A percentile compares a stretch with the other conserved stretches of the same genome.
These are phyloP conservation scores for Chionis minor DNA, from an alignment of 2,113 vertebrate species.

Conservation along the genomic window DNA sequence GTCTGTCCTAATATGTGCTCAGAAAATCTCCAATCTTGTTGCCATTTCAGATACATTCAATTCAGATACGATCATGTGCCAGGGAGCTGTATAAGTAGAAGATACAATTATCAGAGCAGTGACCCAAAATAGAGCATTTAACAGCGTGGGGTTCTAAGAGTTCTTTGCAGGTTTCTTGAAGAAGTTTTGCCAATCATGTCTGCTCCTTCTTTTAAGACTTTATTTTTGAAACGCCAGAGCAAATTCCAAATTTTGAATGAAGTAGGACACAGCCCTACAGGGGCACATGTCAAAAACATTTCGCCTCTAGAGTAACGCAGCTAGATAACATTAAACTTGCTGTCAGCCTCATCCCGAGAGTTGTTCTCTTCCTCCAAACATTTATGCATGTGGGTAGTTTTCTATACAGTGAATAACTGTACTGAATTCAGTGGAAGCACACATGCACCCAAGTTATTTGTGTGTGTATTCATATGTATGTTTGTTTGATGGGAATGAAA, in stretches of 20 bases:
- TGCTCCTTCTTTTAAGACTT: not conserved
- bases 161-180: not conserved
- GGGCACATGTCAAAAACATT: not conserved
- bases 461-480: not conserved
- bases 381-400: not conserved
- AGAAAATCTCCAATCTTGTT: not conserved
- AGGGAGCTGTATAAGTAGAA: not conserved
- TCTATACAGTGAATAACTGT: not conserved
- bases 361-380: not conserved
- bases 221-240: not conserved
- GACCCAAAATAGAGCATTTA: not conserved
- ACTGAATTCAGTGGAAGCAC: not conserved
- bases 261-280: not conserved
- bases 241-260: not conserved
- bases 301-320: not conserved
- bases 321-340: not conserved
- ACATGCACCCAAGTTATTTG: not conserved
- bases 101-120: not conserved
- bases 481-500: slow-evolving; percentile 6
- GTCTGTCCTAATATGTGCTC: not conserved
- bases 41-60: not conserved
- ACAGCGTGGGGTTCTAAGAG: not conserved
- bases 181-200: not conserved
- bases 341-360: not conserved
- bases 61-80: not conserved